These are phyloP conservation scores for Troglohyphantes excavatus DNA, from an alignment of 2,888 invertebrate genomes.

Conservation along the genomic window DNA sequence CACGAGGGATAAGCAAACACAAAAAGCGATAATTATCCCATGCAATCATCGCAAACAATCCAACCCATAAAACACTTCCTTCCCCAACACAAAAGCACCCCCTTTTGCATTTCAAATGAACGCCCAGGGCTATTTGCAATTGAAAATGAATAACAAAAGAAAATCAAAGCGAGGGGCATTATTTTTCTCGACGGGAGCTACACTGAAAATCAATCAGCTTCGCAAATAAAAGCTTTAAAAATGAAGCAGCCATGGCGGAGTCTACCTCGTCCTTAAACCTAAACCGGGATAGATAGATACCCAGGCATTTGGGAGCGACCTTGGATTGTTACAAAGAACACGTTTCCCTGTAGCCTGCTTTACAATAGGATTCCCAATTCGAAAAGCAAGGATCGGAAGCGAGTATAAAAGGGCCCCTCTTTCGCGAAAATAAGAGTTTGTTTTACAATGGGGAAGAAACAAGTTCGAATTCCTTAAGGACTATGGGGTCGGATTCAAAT, in stretches of 20 bases:
- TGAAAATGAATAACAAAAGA: conserved; percentile 23
- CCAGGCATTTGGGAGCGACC: conserved; percentile 1
- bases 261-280: conserved; percentile 1
- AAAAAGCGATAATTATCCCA: not conserved
- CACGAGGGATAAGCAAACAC: not conserved
- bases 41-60: not conserved
- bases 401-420: conserved; percentile 28
- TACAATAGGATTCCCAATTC: not conserved
- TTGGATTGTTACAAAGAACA: conserved; percentile 29
- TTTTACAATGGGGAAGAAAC: conserved; percentile 40
- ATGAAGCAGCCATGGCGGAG: not conserved
- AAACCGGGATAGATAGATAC: not conserved
- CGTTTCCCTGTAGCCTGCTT: conserved; percentile 16
- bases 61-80: not conserved
- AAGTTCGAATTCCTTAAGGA: conserved; percentile 3
- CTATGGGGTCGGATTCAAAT: not conserved
- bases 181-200: not conserved
- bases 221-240: conserved; percentile 2
- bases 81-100: not conserved
- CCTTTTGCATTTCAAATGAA: not conserved
- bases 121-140: not conserved
- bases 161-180: conserved; percentile 1
- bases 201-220: conserved; percentile 26
- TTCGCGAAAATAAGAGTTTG: conserved; percentile 47
- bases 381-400: not conserved